Percentiles rank a stretch among this genome's conserved stretches.
These are phyloP conservation scores for Dendronephthya gigantea DNA, from an alignment of 64 coral and sea anemone genomes.

Conservation along the genomic window DNA sequence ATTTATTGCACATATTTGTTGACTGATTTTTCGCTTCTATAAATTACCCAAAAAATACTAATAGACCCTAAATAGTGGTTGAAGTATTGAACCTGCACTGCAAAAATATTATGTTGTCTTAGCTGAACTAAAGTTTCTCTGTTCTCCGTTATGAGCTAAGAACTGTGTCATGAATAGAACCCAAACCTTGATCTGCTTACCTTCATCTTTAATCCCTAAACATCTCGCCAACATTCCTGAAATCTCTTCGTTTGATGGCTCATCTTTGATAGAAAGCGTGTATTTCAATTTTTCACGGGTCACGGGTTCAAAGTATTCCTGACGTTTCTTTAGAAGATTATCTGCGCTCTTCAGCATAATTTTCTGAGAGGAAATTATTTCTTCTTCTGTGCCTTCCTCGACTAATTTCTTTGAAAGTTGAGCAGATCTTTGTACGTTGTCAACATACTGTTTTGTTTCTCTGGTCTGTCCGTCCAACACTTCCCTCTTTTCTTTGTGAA, in stretches of 20 bases:
- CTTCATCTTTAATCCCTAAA: not conserved
- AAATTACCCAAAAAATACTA: too few species aligned
- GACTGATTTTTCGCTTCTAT: too few species aligned
- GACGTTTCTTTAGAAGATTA: not conserved
- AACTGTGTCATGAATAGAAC: too few species aligned
- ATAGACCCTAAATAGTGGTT: too few species aligned
- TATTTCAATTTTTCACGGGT: not conserved
- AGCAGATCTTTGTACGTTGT: not conserved
- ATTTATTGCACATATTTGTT: too few species aligned
- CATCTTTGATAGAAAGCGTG: not conserved
- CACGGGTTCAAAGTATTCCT: not conserved
- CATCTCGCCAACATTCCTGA: not conserved
- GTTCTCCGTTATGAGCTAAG: too few species aligned
- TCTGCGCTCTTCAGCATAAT: not conserved
- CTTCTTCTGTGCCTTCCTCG: not conserved
- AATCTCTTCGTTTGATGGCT: not conserved
- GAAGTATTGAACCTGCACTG: too few species aligned
- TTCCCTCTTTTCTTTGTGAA: not conserved
- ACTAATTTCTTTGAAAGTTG: not conserved
- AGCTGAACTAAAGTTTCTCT: too few species aligned
- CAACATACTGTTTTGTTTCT: not conserved
- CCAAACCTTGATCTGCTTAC: too few species aligned
- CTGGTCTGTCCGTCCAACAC: not conserved
- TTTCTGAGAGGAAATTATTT: conserved; percentile 2
- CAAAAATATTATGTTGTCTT: too few species aligned